Conservation (phyloP, 2,888 invertebrate species). For the Amorpha juglandis region DNA sequence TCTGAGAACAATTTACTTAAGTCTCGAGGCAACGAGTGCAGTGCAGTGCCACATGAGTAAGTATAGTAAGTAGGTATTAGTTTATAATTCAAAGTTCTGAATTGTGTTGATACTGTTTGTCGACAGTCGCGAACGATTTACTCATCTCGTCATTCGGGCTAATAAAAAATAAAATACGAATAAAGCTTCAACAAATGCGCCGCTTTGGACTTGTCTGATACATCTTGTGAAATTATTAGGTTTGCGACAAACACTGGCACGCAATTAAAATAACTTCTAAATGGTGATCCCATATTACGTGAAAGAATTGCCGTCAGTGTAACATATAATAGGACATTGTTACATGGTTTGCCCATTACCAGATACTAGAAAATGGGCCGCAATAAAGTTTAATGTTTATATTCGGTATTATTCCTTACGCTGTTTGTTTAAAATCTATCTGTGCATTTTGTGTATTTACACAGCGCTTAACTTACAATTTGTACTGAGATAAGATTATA, state of each 20-base stretch:
- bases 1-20: too few relatives aligned
- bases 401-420: conserved; percentile 43
- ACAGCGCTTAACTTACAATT: conserved; percentile 22
- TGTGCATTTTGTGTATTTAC: conserved; percentile 23
- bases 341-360: conserved; percentile 83
- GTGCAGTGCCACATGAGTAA: too few relatives aligned
- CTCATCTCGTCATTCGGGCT: too few relatives aligned
- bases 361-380: conserved; percentile 54
- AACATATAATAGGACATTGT: conserved; percentile 50
- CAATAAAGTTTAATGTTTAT: conserved; percentile 79
- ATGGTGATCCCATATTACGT: conserved; percentile 54
- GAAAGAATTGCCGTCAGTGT: conserved; percentile 56
- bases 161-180: neutral
- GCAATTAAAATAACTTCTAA: conserved; percentile 63
- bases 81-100: too few relatives aligned
- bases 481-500: conserved; percentile 25
- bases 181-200: neutral
- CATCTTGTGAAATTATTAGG: conserved; percentile 30
- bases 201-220: neutral
- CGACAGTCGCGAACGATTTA: too few relatives aligned
- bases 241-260: conserved; percentile 47
- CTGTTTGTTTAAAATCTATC: conserved; percentile 26
- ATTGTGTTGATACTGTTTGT: too few relatives aligned
- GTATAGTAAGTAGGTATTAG: too few relatives aligned
- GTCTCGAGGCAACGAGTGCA: too few relatives aligned